Percentiles rank a stretch among this genome's conserved stretches.
Evolutionary conservation across 2,888 invertebrate genomes (phyloP).

Genomic region (Pocota personata): DNA sequence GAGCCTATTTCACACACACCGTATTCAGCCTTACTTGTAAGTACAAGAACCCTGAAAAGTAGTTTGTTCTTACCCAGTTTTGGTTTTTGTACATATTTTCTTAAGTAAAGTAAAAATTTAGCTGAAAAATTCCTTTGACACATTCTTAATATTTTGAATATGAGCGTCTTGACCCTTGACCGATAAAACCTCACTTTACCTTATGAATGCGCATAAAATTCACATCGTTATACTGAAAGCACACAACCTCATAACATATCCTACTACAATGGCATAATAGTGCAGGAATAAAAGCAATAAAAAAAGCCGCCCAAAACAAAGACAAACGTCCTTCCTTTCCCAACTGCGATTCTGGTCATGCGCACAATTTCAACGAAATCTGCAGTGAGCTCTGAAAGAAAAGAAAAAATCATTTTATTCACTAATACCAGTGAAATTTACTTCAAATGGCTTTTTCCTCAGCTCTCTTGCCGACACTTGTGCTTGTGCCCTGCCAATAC

Average conservation of each 20-base stretch:
- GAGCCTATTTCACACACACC: no score
- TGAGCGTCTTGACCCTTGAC: background rate
- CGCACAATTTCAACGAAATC: conserved; percentile 53
- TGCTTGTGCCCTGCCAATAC: no score
- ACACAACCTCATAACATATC: conserved; percentile 2
- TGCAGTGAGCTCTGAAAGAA: conserved; percentile 46
- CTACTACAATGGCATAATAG: conserved; percentile 6
- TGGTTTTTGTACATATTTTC: no score
- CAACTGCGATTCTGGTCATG: conserved; percentile 57
- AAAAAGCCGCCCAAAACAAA: conserved; percentile 41
- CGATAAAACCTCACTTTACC: conserved; percentile 43
- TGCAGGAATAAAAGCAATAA: conserved; percentile 9
- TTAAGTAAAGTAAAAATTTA: no score
- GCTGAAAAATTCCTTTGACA: no score
- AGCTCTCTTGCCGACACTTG: conserved; percentile 25
- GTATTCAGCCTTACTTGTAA: no score
- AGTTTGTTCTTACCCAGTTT: no score
- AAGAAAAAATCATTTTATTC: background rate
- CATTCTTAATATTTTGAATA: no score
- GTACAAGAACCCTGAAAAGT: no score
- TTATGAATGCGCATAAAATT: conserved; percentile 30
- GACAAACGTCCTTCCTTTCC: conserved; percentile 60
- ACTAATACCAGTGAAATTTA: conserved; percentile 34
- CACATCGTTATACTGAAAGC: background rate
- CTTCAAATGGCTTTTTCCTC: conserved; percentile 52